A percentile compares a stretch with the other conserved stretches of the same genome.
Evolutionary conservation across 2,113 vertebrate species (phyloP).

Genomic region (Oryctolagus cuniculus): mOryCun1.1 NC_091435.1:7700001-7700500

Average conservation of each 20-base stretch:
- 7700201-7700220: background rate
- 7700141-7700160: fast-evolving
- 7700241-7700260: background rate
- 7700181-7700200: background rate
- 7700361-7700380: background rate
- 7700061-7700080: background rate
- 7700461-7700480: background rate
- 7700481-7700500: background rate
- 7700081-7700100: fast-evolving
- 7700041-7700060: background rate
- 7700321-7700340: background rate
- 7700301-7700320: background rate
- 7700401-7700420: background rate
- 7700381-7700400: background rate
- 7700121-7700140: fast-evolving
- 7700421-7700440: background rate
- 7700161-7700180: fast-evolving
- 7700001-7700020: too few species aligned
- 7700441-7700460: background rate
- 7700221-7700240: background rate
- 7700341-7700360: background rate
- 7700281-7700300: background rate
- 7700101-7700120: fast-evolving
- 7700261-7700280: background rate
- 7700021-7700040: background rate